Evolutionary conservation across 2,797 vertebrate genomes (phyloP).

Genomic region (Chanos chanos): DNA sequence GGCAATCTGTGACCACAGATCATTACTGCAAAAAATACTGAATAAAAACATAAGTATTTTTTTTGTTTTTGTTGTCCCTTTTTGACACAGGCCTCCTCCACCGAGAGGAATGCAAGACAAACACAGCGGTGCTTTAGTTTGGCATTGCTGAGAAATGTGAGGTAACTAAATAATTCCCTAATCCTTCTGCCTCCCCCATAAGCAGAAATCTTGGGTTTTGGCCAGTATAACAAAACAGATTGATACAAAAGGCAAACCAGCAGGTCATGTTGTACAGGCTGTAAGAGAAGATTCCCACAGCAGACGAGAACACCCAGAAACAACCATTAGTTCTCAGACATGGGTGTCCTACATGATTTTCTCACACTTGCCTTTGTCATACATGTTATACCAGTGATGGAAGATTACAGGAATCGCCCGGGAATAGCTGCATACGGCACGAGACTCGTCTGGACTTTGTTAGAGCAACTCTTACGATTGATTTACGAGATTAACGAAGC

Average conservation of each 20-base stretch:
- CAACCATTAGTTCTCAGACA: background rate
- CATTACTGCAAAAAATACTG: too few relatives aligned
- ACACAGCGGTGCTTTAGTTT: background rate
- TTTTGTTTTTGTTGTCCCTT: too few relatives aligned
- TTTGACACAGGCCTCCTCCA: too few relatives aligned
- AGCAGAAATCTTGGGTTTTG: too few relatives aligned
- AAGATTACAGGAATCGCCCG: background rate
- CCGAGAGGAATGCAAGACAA: background rate
- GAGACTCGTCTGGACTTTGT: conserved; percentile 11
- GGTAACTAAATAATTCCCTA: too few relatives aligned
- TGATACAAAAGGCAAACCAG: too few relatives aligned
- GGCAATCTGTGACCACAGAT: too few relatives aligned
- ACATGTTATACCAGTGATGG: background rate
- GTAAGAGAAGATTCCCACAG: background rate
- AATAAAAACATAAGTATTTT: too few relatives aligned
- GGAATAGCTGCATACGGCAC: conserved; percentile 25
- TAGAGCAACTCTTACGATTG: conserved; percentile 52
- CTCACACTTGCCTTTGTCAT: background rate
- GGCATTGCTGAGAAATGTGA: too few relatives aligned
- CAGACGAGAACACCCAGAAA: conserved; percentile 2
- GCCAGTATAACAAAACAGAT: too few relatives aligned
- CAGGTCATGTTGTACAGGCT: conserved; percentile 8
- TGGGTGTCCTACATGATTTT: background rate
- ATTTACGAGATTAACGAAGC: conserved; percentile 1
- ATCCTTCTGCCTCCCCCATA: too few relatives aligned